Conservation (phyloP, 2,888 invertebrate genomes). For the Thera obeliscata region DNA sequence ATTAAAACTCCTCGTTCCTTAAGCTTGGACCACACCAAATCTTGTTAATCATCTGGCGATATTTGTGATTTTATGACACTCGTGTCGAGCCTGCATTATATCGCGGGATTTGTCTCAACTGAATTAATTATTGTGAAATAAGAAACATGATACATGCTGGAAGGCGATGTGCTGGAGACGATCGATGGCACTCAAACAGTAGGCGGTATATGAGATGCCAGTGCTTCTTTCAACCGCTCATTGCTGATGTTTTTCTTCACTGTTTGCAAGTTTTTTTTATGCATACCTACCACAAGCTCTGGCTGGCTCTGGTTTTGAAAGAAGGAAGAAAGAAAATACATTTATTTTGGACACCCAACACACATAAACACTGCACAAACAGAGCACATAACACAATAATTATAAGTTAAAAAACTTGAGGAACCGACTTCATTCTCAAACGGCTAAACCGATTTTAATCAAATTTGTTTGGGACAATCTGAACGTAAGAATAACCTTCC, state of each 20-base stretch:
- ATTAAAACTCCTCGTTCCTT: conserved; percentile 5
- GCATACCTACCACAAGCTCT: no score
- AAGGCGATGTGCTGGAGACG: conserved; percentile 13
- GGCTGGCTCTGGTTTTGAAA: no score
- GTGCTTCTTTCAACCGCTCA: neutral
- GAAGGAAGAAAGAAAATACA: no score
- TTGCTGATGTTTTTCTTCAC: neutral
- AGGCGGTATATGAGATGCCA: conserved; percentile 24
- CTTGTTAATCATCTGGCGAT: conserved; percentile 60
- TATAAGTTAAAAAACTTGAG: no score
- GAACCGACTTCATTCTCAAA: no score
- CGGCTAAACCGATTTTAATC: no score
- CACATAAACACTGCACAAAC: no score
- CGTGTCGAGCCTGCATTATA: conserved; percentile 50
- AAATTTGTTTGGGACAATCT: no score
- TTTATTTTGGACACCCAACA: no score
- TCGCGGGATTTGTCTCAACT: conserved; percentile 29
- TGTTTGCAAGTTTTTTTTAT: neutral
- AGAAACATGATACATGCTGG: conserved; percentile 34
- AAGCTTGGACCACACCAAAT: conserved; percentile 39
- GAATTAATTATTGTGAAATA: conserved; percentile 39
- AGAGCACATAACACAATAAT: no score
- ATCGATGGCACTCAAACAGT: conserved; percentile 30
- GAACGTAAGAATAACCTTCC: no score
- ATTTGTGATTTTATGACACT: conserved; percentile 67